Conservation (phyloP, 2,797 vertebrate genomes). For the Oryzias sinensis region DNA sequence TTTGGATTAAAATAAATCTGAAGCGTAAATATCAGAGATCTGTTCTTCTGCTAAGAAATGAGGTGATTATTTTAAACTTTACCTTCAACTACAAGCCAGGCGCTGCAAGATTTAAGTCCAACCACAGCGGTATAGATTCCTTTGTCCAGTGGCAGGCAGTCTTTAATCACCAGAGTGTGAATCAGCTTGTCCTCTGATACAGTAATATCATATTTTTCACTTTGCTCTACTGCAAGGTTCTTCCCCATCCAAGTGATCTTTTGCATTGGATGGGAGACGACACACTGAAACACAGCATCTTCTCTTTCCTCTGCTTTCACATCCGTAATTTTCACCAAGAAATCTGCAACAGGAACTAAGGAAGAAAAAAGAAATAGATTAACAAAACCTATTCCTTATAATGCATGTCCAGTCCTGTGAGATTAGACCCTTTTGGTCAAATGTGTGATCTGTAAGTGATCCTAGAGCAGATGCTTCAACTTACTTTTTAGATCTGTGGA, state of each 20-base stretch:
- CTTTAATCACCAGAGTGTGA: constrained; percentile 82
- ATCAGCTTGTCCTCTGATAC: constrained; percentile 83
- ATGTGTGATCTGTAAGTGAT: no score
- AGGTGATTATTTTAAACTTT: constrained; percentile 12
- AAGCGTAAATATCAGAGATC: neutral
- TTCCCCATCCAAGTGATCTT: constrained; percentile 81
- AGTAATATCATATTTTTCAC: constrained; percentile 79
- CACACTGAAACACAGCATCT: constrained; percentile 81
- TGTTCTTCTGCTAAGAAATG: no score
- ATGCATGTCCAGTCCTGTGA: no score
- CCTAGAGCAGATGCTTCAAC: constrained; percentile 3
- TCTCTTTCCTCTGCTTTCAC: constrained; percentile 75
- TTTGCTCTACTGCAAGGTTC: constrained; percentile 62
- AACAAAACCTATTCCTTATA: no score
- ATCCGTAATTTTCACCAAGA: constrained; percentile 79
- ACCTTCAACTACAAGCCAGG: constrained; percentile 89
- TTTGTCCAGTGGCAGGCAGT: constrained; percentile 75
- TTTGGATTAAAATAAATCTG: neutral
- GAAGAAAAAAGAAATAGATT: neutral
- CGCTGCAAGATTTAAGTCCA: constrained; percentile 79
- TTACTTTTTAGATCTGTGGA: constrained; percentile 86
- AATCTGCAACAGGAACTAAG: constrained; percentile 71
- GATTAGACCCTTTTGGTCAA: no score
- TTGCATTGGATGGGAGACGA: constrained; percentile 74
- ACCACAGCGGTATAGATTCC: constrained; percentile 82